Conservation (phyloP, 2,113 vertebrate genomes). For the Lophura nycthemera region DNA sequence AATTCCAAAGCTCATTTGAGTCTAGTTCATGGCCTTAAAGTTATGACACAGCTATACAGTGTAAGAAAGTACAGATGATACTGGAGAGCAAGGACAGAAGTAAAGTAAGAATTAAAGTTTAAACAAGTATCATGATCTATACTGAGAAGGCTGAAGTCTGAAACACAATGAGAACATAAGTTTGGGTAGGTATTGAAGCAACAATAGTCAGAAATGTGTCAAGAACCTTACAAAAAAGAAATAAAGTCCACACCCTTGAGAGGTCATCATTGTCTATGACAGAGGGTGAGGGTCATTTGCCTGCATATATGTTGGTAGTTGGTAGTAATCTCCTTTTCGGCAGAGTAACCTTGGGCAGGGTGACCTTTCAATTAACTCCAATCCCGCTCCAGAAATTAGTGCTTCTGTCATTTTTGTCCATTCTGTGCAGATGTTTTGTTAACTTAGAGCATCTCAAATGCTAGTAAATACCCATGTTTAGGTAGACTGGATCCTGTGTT, state of each 20-base stretch:
- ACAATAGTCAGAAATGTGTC: not conserved
- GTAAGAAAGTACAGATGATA: not conserved
- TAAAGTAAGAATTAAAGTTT: not conserved
- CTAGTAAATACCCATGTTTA: too few relatives aligned
- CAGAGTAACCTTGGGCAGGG: too few relatives aligned
- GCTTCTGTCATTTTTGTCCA: too few relatives aligned
- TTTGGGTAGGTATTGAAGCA: not conserved
- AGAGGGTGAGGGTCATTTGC: fast-evolving
- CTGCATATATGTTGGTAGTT: too few relatives aligned
- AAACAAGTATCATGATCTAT: not conserved
- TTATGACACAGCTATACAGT: not conserved
- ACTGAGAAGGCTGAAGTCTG: not conserved
- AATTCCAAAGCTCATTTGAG: not conserved
- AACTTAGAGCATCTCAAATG: too few relatives aligned
- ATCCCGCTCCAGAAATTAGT: too few relatives aligned
- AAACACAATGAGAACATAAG: not conserved
- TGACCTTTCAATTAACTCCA: too few relatives aligned
- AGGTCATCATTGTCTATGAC: not conserved
- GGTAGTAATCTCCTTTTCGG: too few relatives aligned
- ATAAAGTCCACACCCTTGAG: not conserved
- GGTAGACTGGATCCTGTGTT: too few relatives aligned
- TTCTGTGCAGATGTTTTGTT: too few relatives aligned
- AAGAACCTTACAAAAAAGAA: not conserved
- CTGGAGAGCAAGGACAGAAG: not conserved
- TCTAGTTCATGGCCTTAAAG: not conserved